Base-by-base conservation (phyloP, 2,113 vertebrate genomes). In the Sorex araneus region DNA sequence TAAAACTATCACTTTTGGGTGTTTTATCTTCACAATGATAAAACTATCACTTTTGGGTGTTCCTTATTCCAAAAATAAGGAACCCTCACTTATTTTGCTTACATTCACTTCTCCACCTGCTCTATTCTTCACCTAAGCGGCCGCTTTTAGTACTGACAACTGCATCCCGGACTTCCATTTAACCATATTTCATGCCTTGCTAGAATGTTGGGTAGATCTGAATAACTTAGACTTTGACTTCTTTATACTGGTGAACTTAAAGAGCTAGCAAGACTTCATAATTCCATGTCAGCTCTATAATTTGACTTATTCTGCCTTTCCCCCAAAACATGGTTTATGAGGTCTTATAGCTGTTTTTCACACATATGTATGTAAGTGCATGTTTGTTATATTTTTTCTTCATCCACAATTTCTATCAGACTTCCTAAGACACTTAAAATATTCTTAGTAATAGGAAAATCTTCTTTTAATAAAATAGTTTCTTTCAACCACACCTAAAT, bases 21-120 rank as follows among this genome's bases (percentile, higher is more conserved):
- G n/a, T n/a, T 2, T 18, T 70, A 19, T 57, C 64, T 32, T 84
- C 40, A 8, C 82, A 16, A 4, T 0, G 0, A 5, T 0, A 0
- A 10, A 25, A 9, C 3, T 40, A 54, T n/a, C 64, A 83, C 3
- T 13, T 67, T 18, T 40, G 13, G 40, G 30, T n/a, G n/a, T n/a
- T 2, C n/a, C n/a, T n/a, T n/a, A n/a, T n/a, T n/a, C n/a, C n/a
- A n/a, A n/a, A n/a, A n/a, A n/a, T n/a, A n/a, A n/a, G n/a, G 21
- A 10, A 6, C 45, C 19, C 13, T 76, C 1, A 2, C 8, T 28
- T 21, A n/a, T 4, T 0, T 0, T n/a, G 12, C 9, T 2, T 8
- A 11, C 6, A 27, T 9, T 50, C 27, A 36, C 6, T 8, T 45
- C 32, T 30, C 21, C 66, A 43, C 10, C 3, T 2, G 23, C 25